A percentile compares a stretch with the other conserved stretches of the same genome.
Conservation (phyloP, 2,113 vertebrate genomes). For the Dicentrarchus labrax region DNA sequence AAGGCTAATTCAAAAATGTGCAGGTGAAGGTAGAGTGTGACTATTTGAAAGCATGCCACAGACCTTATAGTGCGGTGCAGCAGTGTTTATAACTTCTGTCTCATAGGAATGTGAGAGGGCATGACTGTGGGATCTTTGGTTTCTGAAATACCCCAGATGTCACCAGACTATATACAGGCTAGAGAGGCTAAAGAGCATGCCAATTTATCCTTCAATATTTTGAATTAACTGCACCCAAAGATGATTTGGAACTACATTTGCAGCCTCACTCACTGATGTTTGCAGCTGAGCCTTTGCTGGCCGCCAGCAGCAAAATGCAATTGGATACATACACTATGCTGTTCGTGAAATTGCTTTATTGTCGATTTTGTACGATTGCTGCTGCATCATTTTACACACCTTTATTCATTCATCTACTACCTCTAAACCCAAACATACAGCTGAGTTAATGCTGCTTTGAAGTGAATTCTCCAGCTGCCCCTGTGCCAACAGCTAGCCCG, state of each 20-base stretch:
- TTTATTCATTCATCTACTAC: conserved; percentile 1
- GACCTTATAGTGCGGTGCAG: neutral
- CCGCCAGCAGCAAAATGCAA: neutral
- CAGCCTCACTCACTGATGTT: neutral
- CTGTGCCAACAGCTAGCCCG: conserved; percentile 25
- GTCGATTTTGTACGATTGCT: neutral
- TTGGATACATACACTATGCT: neutral
- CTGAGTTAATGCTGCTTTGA: conserved; percentile 41
- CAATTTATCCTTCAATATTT: neutral
- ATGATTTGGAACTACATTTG: conserved; percentile 12
- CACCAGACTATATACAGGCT: neutral
- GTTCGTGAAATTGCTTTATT: neutral
- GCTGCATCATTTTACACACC: conserved; percentile 17
- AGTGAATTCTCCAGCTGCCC: conserved; percentile 39
- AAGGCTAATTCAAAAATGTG: neutral
- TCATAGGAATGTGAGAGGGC: neutral
- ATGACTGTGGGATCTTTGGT: neutral
- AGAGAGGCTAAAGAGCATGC: neutral
- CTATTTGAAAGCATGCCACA: neutral
- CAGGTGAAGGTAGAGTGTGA: neutral
- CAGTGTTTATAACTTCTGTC: neutral
- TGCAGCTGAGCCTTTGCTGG: conserved; percentile 4
- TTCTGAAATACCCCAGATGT: neutral
- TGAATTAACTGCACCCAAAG: conserved; percentile 9
- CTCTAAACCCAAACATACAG: conserved; percentile 45